Base-by-base conservation (phyloP, 2,888 invertebrate species). In the Notocelia uddmanniana region DNA sequence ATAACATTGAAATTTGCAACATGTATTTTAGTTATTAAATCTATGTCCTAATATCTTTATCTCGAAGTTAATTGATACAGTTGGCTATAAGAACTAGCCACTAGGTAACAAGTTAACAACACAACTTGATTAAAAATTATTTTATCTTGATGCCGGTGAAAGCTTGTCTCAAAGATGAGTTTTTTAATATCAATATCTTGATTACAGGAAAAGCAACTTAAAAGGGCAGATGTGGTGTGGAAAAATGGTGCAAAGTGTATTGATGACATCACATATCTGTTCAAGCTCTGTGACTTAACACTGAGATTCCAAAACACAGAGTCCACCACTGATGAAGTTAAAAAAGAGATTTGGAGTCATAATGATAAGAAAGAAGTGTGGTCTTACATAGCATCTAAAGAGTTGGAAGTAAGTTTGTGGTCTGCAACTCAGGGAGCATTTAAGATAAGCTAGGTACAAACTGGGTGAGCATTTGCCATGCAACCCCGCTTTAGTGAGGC, bases 171-270 rank as follows among this genome's bases (percentile, higher is more conserved):
- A 41, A 41, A 41, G 13, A 41, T 13, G 13, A 41, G 15, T 15
- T 41, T 41, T 41, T 3, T 13, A 41, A 41, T 15, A 15, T 41
- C 15, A 6, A 58, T 59, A 64, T n/a, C 62, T 68, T 76, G 45
- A 55, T 89, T 87, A 50, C 76, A 94, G 93, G 91, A 88, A 74
- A 92, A 87, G 75, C 92, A 92, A 74, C 75, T 95, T 19, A 95
- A 95, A 80, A 93, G 95, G 75, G 95, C 95, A 31, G 91, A 94
- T 69, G 86, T 95, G 13, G 91, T 96, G 54, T 96, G 96, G 90
- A 94, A 92, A 68, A 95, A 95, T 85, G 95, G 95, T 11, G 85
- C 94, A 26, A 94, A 95, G 73, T 94, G 93, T 74, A 89, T 96
- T 9, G 87, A 89, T 19, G 91, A 95, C 77, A 85, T 95, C 2